These are phyloP conservation scores for Sarcophaga caerulescens DNA, from an alignment of 2,888 invertebrate genomes.

Conservation along the genomic window DNA sequence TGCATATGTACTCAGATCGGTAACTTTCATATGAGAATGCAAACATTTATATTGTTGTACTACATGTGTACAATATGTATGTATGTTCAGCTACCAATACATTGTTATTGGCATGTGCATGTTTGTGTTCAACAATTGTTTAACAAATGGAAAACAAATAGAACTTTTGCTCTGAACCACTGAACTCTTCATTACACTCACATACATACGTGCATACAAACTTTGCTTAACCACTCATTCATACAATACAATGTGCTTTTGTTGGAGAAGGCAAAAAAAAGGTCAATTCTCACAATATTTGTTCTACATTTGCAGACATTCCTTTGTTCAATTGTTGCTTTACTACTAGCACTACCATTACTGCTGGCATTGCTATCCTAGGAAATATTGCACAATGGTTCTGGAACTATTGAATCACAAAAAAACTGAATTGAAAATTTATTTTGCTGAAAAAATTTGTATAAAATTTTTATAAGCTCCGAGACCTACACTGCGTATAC, in stretches of 20 bases:
- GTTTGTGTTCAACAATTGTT: background rate
- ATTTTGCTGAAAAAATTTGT: too few relatives aligned
- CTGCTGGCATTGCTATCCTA: background rate
- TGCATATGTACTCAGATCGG: too few relatives aligned
- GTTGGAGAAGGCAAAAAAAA: background rate
- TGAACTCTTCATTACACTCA: background rate
- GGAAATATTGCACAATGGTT: background rate
- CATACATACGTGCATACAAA: background rate
- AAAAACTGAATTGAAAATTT: background rate
- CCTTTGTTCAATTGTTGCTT: background rate
- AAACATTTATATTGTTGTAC: background rate
- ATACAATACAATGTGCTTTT: background rate
- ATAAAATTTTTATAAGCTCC: too few relatives aligned
- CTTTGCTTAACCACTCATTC: background rate
- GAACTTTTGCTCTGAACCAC: background rate
- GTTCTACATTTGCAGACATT: background rate
- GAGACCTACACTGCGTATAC: background rate
- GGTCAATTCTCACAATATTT: background rate
- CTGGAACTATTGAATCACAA: background rate
- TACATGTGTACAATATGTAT: background rate
- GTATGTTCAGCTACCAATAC: background rate
- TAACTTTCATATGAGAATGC: background rate
- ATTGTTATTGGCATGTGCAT: background rate
- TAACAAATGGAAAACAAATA: background rate
- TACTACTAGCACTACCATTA: background rate